Percentiles rank a stretch among this genome's conserved stretches.
Evolutionary conservation across 2,113 vertebrate genomes (phyloP).

Genomic region (Hippotragus niger): DNA sequence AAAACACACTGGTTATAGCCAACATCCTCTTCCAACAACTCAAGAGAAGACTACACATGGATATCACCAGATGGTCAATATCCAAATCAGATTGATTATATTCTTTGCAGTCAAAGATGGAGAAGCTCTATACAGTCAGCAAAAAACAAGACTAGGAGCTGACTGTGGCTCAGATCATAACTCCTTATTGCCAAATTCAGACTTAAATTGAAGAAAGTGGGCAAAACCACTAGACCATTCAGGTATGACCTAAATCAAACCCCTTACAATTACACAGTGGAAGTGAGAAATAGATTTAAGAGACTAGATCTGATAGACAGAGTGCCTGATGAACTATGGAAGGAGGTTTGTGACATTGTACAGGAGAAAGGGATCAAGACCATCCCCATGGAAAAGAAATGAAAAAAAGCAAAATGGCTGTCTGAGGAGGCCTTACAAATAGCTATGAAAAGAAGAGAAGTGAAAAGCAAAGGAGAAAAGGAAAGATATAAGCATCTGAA

Average conservation of each 20-base stretch:
- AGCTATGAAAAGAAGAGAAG: not conserved
- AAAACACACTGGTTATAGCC: not conserved
- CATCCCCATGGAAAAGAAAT: no score
- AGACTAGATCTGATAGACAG: not conserved
- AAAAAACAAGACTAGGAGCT: not conserved
- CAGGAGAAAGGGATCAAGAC: no score
- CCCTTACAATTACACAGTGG: not conserved
- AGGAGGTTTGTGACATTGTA: no score
- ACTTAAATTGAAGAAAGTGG: not conserved
- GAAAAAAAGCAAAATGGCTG: not conserved
- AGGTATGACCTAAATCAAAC: not conserved
- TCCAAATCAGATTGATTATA: not conserved
- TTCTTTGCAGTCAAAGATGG: not conserved
- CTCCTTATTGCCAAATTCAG: not conserved
- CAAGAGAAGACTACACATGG: not conserved
- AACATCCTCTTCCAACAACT: not conserved
- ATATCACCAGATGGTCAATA: not conserved
- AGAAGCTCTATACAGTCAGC: not conserved
- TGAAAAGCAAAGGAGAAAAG: not conserved
- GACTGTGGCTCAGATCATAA: not conserved
- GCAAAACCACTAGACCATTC: not conserved
- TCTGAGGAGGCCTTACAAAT: not conserved
- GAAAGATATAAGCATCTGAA: not conserved
- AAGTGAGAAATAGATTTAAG: not conserved
- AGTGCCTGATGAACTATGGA: not conserved